phyloP scores from a whole-genome alignment of 1,140 invertebrate species.

The Diprion similis region DNA sequence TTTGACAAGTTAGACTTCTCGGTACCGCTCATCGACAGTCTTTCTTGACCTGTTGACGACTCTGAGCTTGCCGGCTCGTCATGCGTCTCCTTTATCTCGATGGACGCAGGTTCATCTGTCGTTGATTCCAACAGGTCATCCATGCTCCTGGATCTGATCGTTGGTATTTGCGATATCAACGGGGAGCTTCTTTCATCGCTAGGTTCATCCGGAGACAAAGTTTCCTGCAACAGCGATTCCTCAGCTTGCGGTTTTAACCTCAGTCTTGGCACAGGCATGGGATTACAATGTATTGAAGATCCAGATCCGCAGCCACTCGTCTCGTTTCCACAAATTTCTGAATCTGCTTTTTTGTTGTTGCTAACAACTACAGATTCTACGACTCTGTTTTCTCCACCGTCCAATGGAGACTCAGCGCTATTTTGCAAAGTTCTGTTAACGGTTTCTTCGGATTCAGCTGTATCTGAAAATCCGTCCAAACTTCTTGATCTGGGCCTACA shows the following conservation, averaged over 20 bases:
- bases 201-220: constrained; percentile 2
- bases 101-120: background rate
- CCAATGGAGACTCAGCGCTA: constrained; percentile 36
- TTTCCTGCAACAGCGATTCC: constrained; percentile 3
- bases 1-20: constrained; percentile 45
- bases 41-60: background rate
- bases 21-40: constrained; percentile 17
- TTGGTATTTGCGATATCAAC: constrained; percentile 19
- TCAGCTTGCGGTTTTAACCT: constrained; percentile 9
- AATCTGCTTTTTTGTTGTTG: constrained; percentile 22
- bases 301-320: constrained; percentile 34
- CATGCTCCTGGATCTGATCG: constrained; percentile 18
- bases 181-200: constrained; percentile 7
- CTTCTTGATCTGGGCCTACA: constrained; percentile 42
- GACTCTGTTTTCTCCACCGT: background rate
- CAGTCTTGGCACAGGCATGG: constrained; percentile 27
- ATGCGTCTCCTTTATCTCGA: constrained; percentile 6
- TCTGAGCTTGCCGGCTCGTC: background rate
- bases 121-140: constrained; percentile 9
- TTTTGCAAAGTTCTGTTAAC: constrained; percentile 26
- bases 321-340: constrained; percentile 26
- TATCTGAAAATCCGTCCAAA: constrained; percentile 51
- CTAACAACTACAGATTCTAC: background rate
- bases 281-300: constrained; percentile 33
- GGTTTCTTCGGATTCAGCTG: constrained; percentile 39